phyloP scores from a whole-genome alignment of 2,797 vertebrate species.

The Cephalopachus bancanus region DNA sequence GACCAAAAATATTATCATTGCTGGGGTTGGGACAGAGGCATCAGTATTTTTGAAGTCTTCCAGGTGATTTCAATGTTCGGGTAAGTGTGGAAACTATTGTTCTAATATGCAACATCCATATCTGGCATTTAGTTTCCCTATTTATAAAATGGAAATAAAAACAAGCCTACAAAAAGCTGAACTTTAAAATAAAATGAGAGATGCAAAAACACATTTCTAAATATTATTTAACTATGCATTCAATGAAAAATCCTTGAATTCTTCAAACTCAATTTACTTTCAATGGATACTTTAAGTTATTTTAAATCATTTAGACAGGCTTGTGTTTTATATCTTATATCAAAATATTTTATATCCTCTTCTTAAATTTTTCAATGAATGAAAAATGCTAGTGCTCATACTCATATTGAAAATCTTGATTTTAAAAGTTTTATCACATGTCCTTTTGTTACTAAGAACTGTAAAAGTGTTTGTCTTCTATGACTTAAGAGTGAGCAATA shows the following conservation, averaged over 20 bases:
- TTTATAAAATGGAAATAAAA: slow-evolving; percentile 8
- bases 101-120: not conserved
- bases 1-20: not conserved
- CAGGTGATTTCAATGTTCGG: not conserved
- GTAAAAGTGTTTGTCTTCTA: not conserved
- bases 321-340: not conserved
- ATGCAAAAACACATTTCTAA: not conserved
- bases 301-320: not conserved
- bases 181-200: not conserved
- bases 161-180: not conserved
- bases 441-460: slow-evolving; percentile 56
- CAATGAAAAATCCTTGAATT: slow-evolving; percentile 3
- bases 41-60: not conserved
- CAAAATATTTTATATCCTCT: slow-evolving; percentile 30
- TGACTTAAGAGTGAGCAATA: slow-evolving; percentile 51
- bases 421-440: not conserved
- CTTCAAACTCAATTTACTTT: slow-evolving; percentile 21
- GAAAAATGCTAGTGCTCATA: slow-evolving; percentile 47
- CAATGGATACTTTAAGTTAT: not conserved
- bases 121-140: slow-evolving; percentile 23
- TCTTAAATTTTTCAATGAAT: slow-evolving; percentile 52
- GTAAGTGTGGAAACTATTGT: not conserved
- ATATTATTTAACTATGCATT: not conserved
- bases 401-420: slow-evolving; percentile 26
- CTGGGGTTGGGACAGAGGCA: not conserved